Base-by-base conservation (phyloP, 2,888 invertebrate species). In the Latrodectus elegans region DNA sequence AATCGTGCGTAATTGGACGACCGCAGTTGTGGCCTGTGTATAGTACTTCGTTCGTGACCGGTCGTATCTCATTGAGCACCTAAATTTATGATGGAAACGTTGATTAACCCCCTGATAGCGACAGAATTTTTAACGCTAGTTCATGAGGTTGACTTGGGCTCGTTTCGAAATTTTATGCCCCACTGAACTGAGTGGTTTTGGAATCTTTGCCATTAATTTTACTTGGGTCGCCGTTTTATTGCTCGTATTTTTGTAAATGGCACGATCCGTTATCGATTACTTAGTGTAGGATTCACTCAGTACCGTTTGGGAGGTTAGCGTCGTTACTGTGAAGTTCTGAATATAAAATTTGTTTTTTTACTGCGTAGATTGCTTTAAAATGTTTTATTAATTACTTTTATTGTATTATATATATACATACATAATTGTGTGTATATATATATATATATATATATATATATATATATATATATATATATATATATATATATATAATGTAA, bases 1-100 rank as follows among this genome's bases (percentile, higher is more conserved):
- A 76, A 77, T 76, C 64, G 83, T 55, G 71, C 75, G 71, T 72
- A 83, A 83, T 83, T 76, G 64, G 49, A 52, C 49, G n/a, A 22
- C 15, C 67, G 11, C 1, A 38, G 38, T 70, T 53, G 51, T n/a
- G 17, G 17, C 49, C 52, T 52, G 10, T n/a, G n/a, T 9, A 55
- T n/a, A n/a, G n/a, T 15, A 60, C 60, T 60, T 60, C 17, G 10
- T 26, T 70, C 10, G 52, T 60, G 22, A 53, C 52, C 22, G 52
- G 75, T 53, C 68, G 55, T 73, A 68, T 8, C 17, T 82, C 82
- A 75, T 75, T 82, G 74, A 49, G 67, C 72, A 65, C 17, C 53
- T 67, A 60, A 79, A 79, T 79, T 81, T 73, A 73, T 73, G 81
- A 65, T 65, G 52, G 52, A 38, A 75, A 38, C 49, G 55, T 60